Evolutionary conservation across 2,113 vertebrate genomes (phyloP).

Genomic region (Odobenus rosmarus): DNA sequence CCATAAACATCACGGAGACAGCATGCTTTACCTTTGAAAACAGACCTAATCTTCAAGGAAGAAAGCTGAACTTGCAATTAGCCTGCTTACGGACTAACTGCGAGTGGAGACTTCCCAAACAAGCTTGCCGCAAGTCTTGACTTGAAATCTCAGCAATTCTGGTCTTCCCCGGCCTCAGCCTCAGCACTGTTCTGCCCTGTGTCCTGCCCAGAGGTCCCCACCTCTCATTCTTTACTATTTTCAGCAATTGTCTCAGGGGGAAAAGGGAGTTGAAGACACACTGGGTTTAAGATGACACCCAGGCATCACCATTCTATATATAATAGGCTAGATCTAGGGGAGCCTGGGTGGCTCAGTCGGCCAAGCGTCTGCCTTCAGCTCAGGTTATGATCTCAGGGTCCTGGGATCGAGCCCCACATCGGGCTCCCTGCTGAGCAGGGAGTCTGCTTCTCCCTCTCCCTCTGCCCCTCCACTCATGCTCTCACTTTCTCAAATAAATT

Average conservation of each 20-base stretch:
- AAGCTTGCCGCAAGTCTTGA: not conserved
- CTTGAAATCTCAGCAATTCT: not conserved
- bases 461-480: too few relatives aligned
- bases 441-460: too few relatives aligned
- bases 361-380: too few relatives aligned
- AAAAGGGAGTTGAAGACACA: not conserved
- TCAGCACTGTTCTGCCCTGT: not conserved
- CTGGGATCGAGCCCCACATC: too few relatives aligned
- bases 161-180: not conserved
- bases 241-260: not conserved
- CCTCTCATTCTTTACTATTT: not conserved
- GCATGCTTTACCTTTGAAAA: not conserved
- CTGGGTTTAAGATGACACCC: not conserved
- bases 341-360: too few relatives aligned
- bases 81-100: not conserved
- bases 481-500: too few relatives aligned
- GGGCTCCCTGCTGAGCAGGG: too few relatives aligned
- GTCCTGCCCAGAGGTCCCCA: not conserved
- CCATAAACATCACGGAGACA: not conserved
- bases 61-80: constrained; percentile 32
- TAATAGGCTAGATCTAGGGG: too few relatives aligned
- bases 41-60: not conserved
- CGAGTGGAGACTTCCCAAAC: not conserved
- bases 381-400: too few relatives aligned
- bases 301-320: too few relatives aligned